Conservation (phyloP, 2,888 invertebrate genomes). For the Quadriops clusia region DNA sequence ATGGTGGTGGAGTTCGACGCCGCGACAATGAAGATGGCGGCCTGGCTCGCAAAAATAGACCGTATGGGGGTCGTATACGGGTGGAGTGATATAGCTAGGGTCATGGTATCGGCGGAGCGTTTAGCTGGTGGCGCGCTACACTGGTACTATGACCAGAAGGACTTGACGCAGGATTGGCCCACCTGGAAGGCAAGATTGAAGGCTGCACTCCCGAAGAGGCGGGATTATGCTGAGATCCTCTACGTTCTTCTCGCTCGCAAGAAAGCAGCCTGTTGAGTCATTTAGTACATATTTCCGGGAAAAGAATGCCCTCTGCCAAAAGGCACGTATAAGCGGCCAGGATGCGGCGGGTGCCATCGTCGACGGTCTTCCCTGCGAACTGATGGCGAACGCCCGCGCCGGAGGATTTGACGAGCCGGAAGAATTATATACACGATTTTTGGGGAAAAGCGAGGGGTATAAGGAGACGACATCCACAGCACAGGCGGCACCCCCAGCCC, state of each 20-base stretch:
- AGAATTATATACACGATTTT: conserved; percentile 10
- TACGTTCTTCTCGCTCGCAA: conserved; percentile 20
- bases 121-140: conserved; percentile 19
- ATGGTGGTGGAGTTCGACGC: no score
- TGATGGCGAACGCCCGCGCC: conserved; percentile 11
- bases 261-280: conserved; percentile 22
- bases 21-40: no score
- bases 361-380: conserved; percentile 10
- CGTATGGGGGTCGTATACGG: no score
- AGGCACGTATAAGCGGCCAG: no score
- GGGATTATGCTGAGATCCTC: conserved; percentile 18
- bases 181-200: conserved; percentile 17
- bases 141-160: conserved; percentile 20
- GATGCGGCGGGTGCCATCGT: conserved; percentile 9
- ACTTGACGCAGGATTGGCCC: conserved; percentile 18
- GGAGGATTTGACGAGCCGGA: conserved; percentile 8
- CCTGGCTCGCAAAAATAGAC: no score
- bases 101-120: no score
- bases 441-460: conserved; percentile 10
- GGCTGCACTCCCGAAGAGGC: conserved; percentile 13
- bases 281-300: conserved; percentile 16
- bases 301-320: conserved; percentile 2
- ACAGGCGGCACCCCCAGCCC: no score
- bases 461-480: no score
- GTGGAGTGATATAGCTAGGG: no score